These are phyloP conservation scores for Heliconius aoede DNA, from an alignment of 2,888 invertebrate species.

Conservation along the genomic window DNA sequence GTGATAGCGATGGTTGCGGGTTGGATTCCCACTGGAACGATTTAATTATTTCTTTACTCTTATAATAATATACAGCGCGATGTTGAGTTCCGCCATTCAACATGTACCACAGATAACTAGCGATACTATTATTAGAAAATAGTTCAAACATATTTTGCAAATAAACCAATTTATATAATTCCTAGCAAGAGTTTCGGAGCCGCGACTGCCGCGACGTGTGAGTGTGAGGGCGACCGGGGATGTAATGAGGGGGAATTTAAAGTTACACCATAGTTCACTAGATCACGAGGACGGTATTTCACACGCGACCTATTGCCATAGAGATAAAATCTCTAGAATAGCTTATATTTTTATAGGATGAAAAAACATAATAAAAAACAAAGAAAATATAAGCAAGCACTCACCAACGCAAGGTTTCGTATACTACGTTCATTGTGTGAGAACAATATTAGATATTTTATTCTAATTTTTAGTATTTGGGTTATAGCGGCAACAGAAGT, in stretches of 20 bases:
- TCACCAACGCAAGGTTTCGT: too few species aligned
- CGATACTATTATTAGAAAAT: too few species aligned
- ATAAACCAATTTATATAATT: slow-evolving; percentile 23
- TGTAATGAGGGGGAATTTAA: slow-evolving; percentile 39
- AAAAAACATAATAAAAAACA: too few species aligned
- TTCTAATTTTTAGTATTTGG: too few species aligned
- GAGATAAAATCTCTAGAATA: slow-evolving; percentile 13
- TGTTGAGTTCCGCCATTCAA: not conserved
- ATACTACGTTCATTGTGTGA: too few species aligned
- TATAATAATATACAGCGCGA: not conserved
- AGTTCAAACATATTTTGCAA: not conserved
- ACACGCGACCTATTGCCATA: slow-evolving; percentile 52
- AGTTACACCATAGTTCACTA: slow-evolving; percentile 45
- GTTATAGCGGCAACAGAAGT: too few species aligned
- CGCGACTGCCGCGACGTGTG: not conserved
- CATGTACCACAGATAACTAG: too few species aligned
- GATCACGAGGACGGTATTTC: slow-evolving; percentile 60
- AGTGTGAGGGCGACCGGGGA: slow-evolving; percentile 29
- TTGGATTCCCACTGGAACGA: not conserved
- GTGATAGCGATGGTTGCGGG: not conserved
- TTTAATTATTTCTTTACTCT: not conserved
- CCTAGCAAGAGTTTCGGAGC: slow-evolving; percentile 12
- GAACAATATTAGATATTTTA: too few species aligned
- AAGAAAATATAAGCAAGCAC: too few species aligned
- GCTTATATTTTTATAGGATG: not conserved